Percentiles rank a stretch among this genome's conserved stretches.
Conservation (phyloP, 2,888 invertebrate species). For the Pseudolycoriella hygida region DNA sequence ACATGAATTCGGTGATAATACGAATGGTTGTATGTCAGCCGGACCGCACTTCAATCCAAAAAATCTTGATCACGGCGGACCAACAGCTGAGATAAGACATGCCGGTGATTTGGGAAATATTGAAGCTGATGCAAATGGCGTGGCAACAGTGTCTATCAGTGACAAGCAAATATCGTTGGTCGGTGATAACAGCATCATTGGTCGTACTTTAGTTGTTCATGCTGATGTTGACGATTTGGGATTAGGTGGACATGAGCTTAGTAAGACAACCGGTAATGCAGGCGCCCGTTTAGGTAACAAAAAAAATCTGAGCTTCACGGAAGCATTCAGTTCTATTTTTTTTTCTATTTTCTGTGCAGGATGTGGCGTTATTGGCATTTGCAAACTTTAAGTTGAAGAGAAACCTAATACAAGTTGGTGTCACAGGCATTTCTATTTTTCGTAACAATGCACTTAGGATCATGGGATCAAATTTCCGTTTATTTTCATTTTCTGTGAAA, state of each 20-base stretch:
- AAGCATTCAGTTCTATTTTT: too few relatives aligned
- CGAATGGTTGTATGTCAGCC: slow-evolving; percentile 89
- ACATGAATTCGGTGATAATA: slow-evolving; percentile 92
- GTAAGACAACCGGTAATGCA: slow-evolving; percentile 88
- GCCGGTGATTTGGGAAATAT: slow-evolving; percentile 85
- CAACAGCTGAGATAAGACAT: slow-evolving; percentile 53
- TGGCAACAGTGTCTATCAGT: slow-evolving; percentile 41
- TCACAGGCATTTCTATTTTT: too few relatives aligned
- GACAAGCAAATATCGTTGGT: slow-evolving; percentile 45
- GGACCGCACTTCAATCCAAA: slow-evolving; percentile 86
- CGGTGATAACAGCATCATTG: slow-evolving; percentile 61
- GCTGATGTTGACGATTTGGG: slow-evolving; percentile 89
- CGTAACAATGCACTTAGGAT: too few relatives aligned
- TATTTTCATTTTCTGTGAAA: too few relatives aligned
- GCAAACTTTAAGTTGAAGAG: slow-evolving; percentile 18
- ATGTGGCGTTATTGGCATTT: slow-evolving; percentile 28
- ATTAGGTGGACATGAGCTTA: slow-evolving; percentile 79
- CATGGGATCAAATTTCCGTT: too few relatives aligned
- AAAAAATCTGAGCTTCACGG: too few relatives aligned
- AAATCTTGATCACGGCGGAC: slow-evolving; percentile 68
- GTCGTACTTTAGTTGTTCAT: slow-evolving; percentile 77
- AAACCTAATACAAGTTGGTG: too few relatives aligned
- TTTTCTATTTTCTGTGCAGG: too few relatives aligned
- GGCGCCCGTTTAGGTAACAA: slow-evolving; percentile 46
- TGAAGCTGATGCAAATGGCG: slow-evolving; percentile 40